Evolutionary conservation across 2,888 invertebrate species (phyloP).

Genomic region (Lottia scabra): DNA sequence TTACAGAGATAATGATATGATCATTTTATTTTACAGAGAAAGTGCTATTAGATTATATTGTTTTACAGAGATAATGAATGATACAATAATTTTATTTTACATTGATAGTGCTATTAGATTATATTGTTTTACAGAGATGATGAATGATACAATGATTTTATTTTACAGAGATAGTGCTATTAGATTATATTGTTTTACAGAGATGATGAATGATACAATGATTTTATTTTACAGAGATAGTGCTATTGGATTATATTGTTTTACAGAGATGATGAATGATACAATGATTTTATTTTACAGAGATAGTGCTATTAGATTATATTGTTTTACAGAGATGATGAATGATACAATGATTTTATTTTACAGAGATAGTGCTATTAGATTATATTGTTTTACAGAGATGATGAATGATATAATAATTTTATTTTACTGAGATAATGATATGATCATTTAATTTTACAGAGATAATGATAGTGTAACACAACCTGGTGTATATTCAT

Average conservation of each 20-base stretch:
- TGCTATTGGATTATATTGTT: neutral
- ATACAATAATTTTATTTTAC: neutral
- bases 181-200: neutral
- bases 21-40: too few relatives aligned
- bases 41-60: too few relatives aligned
- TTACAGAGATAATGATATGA: too few relatives aligned
- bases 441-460: neutral
- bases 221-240: conserved; percentile 12
- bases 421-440: neutral
- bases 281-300: too few relatives aligned
- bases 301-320: too few relatives aligned
- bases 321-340: too few relatives aligned
- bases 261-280: too few relatives aligned
- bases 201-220: neutral
- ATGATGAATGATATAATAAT: too few relatives aligned
- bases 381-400: too few relatives aligned
- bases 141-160: neutral
- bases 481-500: conserved; percentile 56
- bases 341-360: too few relatives aligned
- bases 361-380: too few relatives aligned
- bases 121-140: neutral
- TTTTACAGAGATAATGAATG: neutral
- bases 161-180: conserved; percentile 15
- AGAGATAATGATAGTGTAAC: conserved; percentile 16
- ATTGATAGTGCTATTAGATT: conserved; percentile 7